A percentile compares a stretch with the other conserved stretches of the same genome.
Conservation (phyloP, 1,140 invertebrate species). For the Leptinotarsa lineolata region DNA sequence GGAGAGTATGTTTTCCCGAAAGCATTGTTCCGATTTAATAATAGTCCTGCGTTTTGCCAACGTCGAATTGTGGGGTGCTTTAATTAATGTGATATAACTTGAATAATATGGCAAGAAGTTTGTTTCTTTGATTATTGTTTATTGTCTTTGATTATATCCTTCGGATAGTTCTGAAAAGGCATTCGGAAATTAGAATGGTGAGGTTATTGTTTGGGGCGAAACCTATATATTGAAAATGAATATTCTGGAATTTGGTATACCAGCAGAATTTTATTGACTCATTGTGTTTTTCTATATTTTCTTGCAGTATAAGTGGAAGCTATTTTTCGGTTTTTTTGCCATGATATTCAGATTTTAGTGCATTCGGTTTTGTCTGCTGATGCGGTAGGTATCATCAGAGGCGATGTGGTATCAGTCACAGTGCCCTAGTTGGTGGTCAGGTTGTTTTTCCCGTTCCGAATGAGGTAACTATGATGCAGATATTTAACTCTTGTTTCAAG, state of each 20-base stretch:
- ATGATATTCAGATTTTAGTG: too few relatives aligned
- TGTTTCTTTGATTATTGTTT: constrained; percentile 20
- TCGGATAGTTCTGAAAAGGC: constrained; percentile 8
- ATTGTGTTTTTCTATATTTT: too few relatives aligned
- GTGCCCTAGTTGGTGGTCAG: too few relatives aligned
- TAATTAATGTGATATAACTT: constrained; percentile 21
- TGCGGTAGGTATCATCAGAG: too few relatives aligned
- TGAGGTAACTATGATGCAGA: too few relatives aligned
- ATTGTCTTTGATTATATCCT: constrained; percentile 18
- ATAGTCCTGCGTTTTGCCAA: constrained; percentile 20
- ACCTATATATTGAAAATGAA: not conserved
- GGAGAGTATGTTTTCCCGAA: constrained; percentile 12
- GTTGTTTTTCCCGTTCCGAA: too few relatives aligned
- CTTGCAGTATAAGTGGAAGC: too few relatives aligned
- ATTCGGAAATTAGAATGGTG: not conserved
- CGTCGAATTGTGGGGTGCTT: constrained; percentile 23
- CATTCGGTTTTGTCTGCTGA: too few relatives aligned
- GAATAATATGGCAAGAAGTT: constrained; percentile 22
- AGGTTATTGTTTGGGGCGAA: not conserved
- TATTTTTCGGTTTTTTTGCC: too few relatives aligned
- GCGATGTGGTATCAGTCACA: too few relatives aligned
- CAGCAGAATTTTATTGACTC: too few relatives aligned
- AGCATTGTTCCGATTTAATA: constrained; percentile 19
- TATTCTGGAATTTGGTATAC: not conserved
- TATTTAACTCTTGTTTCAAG: too few relatives aligned